Conservation (phyloP, 2,888 invertebrate species). For the Microdon myrmicae region DNA sequence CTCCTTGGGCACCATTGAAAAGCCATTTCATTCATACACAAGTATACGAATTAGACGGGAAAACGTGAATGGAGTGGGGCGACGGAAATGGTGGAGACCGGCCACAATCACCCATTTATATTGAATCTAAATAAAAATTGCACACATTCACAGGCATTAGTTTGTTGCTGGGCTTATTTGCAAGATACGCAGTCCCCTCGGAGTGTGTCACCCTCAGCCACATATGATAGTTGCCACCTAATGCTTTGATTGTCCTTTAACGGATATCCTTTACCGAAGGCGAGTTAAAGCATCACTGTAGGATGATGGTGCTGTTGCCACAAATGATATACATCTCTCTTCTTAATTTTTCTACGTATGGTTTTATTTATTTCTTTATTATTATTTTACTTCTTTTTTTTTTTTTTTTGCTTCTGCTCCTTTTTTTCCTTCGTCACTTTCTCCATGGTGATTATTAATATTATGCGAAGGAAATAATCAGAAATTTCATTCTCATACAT, state of each 20-base stretch:
- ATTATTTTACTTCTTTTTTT: slow-evolving; percentile 17
- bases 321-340: slow-evolving; percentile 39
- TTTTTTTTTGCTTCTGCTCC: slow-evolving; percentile 4
- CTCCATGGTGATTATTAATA: slow-evolving; percentile 43
- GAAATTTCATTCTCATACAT: slow-evolving; percentile 27
- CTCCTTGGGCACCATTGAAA: slow-evolving; percentile 25
- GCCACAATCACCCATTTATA: slow-evolving; percentile 33
- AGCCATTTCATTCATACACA: slow-evolving; percentile 18
- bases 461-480: slow-evolving; percentile 34
- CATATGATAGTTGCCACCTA: slow-evolving; percentile 13
- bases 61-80: not conserved
- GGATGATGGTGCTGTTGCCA: slow-evolving; percentile 31
- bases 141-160: slow-evolving; percentile 26
- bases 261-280: slow-evolving; percentile 44
- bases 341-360: slow-evolving; percentile 40
- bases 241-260: slow-evolving; percentile 43
- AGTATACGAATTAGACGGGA: not conserved
- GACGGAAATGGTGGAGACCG: slow-evolving; percentile 12
- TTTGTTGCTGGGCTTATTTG: slow-evolving; percentile 17
- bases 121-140: slow-evolving; percentile 43
- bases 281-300: slow-evolving; percentile 40
- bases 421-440: no score
- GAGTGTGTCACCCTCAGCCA: not conserved
- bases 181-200: slow-evolving; percentile 21
- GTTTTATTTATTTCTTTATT: no score